These are phyloP conservation scores for Frankliniella intonsa DNA, from an alignment of 2,888 invertebrate species.

Conservation along the genomic window DNA sequence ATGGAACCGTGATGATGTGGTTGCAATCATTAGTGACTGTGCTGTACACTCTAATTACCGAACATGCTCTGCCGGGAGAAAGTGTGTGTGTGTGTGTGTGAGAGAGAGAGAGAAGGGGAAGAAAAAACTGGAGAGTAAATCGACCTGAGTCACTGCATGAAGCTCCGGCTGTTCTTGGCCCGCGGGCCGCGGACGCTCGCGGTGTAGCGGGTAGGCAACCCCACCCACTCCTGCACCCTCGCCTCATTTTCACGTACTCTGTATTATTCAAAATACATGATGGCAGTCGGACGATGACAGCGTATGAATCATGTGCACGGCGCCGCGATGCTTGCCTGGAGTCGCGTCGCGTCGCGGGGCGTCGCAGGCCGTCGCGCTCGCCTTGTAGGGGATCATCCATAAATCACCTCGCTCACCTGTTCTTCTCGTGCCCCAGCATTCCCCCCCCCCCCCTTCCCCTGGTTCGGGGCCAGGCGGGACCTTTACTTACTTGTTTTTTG, in stretches of 20 bases:
- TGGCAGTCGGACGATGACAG: not conserved
- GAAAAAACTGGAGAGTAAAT: too few relatives aligned
- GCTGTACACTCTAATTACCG: not conserved
- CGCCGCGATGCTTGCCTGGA: not conserved
- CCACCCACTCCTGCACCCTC: not conserved
- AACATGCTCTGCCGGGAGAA: not conserved
- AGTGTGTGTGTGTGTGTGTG: too few relatives aligned
- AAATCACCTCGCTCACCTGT: not conserved
- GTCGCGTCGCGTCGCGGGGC: not conserved
- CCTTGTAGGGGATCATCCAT: not conserved
- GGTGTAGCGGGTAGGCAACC: too few relatives aligned
- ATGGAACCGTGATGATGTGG: not conserved
- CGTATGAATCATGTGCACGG: not conserved
- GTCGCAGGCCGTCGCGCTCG: not conserved
- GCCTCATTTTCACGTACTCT: not conserved
- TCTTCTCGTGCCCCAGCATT: not conserved
- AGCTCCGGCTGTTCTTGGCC: too few relatives aligned
- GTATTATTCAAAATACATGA: constrained; percentile 21
- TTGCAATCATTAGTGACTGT: not conserved
- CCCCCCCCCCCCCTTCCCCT: too few relatives aligned
- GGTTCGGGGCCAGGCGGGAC: not conserved
- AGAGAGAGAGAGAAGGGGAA: too few relatives aligned
- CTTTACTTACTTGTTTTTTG: not conserved
- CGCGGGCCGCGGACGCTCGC: too few relatives aligned
- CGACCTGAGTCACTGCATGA: too few relatives aligned